phyloP scores from a whole-genome alignment of 2,113 vertebrate species.

The Sorex araneus region DNA sequence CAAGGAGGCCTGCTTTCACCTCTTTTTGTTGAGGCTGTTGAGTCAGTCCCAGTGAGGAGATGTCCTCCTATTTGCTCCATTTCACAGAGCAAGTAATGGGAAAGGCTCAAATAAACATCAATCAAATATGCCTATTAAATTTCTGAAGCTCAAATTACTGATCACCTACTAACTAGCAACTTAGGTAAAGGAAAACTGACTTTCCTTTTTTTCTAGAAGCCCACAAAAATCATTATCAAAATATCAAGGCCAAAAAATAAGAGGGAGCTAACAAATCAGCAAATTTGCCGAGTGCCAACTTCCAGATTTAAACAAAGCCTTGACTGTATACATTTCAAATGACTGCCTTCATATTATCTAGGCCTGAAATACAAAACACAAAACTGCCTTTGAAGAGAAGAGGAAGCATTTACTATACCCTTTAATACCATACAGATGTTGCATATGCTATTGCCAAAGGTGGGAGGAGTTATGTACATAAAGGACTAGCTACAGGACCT shows the following conservation, averaged over 20 bases:
- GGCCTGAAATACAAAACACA: constrained; percentile 55
- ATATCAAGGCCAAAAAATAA: constrained; percentile 62
- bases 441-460: constrained; percentile 47
- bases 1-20: constrained; percentile 27
- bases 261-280: constrained; percentile 45
- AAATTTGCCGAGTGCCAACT: constrained; percentile 60
- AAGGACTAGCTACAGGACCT: background rate
- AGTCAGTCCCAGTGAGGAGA: constrained; percentile 7
- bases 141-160: constrained; percentile 56
- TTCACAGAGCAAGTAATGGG: constrained; percentile 47
- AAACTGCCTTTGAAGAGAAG: constrained; percentile 77
- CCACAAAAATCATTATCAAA: constrained; percentile 65
- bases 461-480: background rate
- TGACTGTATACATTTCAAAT: constrained; percentile 72
- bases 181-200: constrained; percentile 45
- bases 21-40: constrained; percentile 28
- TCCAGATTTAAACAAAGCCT: constrained; percentile 59
- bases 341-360: constrained; percentile 51
- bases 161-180: constrained; percentile 48
- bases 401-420: constrained; percentile 70
- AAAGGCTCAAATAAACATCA: constrained; percentile 68
- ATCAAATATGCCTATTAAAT: constrained; percentile 40
- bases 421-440: constrained; percentile 79
- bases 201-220: constrained; percentile 27
- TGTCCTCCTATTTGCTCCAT: constrained; percentile 34